Evolutionary conservation across 2,113 vertebrate species (phyloP), one percentile per base, ranked within the genome.

Genomic region (Calonectris borealis): DNA sequence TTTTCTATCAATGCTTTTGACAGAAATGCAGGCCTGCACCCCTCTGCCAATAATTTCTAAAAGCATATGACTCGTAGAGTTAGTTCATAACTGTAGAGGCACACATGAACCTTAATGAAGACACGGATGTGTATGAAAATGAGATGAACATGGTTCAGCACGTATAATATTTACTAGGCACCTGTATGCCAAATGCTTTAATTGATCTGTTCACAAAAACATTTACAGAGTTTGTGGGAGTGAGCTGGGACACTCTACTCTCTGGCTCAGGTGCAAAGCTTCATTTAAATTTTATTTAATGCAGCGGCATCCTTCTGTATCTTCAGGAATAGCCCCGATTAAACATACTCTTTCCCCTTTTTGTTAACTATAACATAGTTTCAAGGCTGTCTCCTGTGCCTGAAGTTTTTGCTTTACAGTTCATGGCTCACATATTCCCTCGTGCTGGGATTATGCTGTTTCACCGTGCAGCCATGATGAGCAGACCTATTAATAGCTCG

Each of bases 261-360:
- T 54, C 36, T 62, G 70, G 31, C 36, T 85, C 18, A 73, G 71
- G 49, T 62, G 24, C 16, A 83, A 71, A 25, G 16, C 51, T 88
- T 93, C 25, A 48, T 80, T 62, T 94, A 69, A n/a, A 61, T 80
- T 95, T 91, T 65, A 73, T 85, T 93, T 93, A 92, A 77, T 40
- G 46, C 16, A 40, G 36, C 58, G 12, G 7, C 4, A 3, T 42
- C 77, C 18, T 79, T 77, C 62, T 70, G 24, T 77, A 77, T 51
- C 71, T 93, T 68, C 62, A 51, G 7, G 7, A 88, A 38, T 77
- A 80, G 27, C 25, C 62, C 19, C 16, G 69, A 25, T 38, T 77
- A 70, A 86, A 83, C 20, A 51, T 61, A 49, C 54, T 58, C 32
- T 66, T 90, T 84, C 27, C 17, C 14, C 54, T 62, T 55, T 78